Base-by-base conservation (phyloP, 1,140 invertebrate genomes). In the Drosophila bocqueti region DNA sequence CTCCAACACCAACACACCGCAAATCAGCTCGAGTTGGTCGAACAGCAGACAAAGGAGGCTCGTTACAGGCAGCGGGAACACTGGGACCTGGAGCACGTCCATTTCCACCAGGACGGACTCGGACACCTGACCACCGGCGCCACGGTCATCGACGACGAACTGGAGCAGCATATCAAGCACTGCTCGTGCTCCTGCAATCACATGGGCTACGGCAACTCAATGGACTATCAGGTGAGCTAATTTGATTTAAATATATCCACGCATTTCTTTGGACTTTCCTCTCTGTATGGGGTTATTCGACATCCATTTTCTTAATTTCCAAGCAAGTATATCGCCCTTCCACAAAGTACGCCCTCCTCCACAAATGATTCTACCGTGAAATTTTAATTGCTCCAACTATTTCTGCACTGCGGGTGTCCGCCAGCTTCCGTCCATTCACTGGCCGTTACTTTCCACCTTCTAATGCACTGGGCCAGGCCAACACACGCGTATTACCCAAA, bases 191-290 rank as follows among this genome's bases (percentile, higher is more conserved):
- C 96, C 81, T 97, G 97, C 94, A 96, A 97, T 94, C 97, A 97
- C 94, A 97, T 97, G 96, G 97, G 97, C 92, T 97, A 97, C 93
- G 97, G 97, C 76, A 97, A 97, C 94, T 97, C 96, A 93, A 96
- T 97, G 95, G 96, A 97, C 94, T 97, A 97, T 94, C 96, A 97
- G 96, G 96, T 97, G 93, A 40, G 29, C 24, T 24, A 24, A 24
- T 24, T 24, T 24, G 24, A 24, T 55, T 36, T 15, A 24, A 21
- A 59, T 13, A 47, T n/a, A 57, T 58, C 7, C n/a, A 18, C 16
- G 15, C 9, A 24, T 16, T 47, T 26, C 15, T 3, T 3, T 1
- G 3, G 15, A 29, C 2, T 29, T 58, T 29, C 16, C 7, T 10
- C 0, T 29, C 0, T 29, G 13, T 26, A 1, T 47, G 13, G 3